phyloP scores from a whole-genome alignment of 2,113 vertebrate genomes.

The Tyrannus savana region DNA sequence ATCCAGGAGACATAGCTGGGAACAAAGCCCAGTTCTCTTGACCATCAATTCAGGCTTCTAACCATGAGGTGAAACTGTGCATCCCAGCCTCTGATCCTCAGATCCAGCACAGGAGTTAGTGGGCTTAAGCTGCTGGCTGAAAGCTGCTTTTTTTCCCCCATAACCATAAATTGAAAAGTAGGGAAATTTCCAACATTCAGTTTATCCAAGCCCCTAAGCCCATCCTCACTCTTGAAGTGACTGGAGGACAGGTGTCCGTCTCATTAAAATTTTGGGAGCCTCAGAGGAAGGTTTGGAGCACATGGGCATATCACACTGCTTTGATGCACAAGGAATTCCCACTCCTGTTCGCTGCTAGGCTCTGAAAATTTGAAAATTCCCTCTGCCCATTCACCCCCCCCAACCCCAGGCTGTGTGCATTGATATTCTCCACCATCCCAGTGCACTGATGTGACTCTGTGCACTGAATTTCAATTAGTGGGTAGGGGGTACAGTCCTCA shows the following conservation, averaged over 20 bases:
- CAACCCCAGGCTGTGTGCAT: background rate
- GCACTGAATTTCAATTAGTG: constrained; percentile 56
- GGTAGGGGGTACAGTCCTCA: background rate
- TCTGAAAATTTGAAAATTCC: background rate
- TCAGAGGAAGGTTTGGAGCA: background rate
- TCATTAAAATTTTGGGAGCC: background rate
- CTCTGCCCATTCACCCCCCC: background rate
- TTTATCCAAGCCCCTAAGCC: background rate
- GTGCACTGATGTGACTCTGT: constrained; percentile 29
- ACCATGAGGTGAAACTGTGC: background rate
- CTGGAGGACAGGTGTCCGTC: background rate
- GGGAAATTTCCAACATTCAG: background rate
- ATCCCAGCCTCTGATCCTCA: background rate
- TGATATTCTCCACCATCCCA: constrained; percentile 49
- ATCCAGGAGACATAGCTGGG: background rate
- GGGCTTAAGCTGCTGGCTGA: background rate
- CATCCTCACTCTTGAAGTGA: background rate
- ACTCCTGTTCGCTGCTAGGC: background rate
- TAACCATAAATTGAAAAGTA: background rate
- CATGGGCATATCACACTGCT: background rate
- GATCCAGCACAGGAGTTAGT: background rate
- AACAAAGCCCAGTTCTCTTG: background rate
- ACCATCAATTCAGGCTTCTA: background rate
- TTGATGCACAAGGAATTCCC: background rate
- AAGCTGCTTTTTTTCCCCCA: background rate